These are phyloP conservation scores for Pseudomyrmex dendroicus DNA, from an alignment of 1,140 invertebrate species.

Conservation along the genomic window DNA sequence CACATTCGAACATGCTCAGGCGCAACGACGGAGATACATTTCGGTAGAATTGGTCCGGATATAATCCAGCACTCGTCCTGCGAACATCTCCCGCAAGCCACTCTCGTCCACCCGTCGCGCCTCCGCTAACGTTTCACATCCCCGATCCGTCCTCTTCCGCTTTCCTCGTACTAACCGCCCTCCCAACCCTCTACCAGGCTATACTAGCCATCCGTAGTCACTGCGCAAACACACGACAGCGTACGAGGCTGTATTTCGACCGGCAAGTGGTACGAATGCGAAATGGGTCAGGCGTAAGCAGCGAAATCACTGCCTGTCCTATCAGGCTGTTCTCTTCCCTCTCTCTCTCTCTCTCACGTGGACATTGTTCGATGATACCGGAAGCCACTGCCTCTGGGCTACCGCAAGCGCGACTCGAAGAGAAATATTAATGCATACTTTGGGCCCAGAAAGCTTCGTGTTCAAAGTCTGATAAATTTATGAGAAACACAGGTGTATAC, in stretches of 20 bases:
- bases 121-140: constrained; percentile 27
- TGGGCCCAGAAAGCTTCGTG: constrained; percentile 50
- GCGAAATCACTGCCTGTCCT: constrained; percentile 62
- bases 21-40: constrained; percentile 59
- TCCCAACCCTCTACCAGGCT: constrained; percentile 16
- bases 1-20: constrained; percentile 48
- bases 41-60: constrained; percentile 65
- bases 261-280: constrained; percentile 70
- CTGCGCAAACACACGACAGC: constrained; percentile 52
- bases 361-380: constrained; percentile 52
- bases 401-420: constrained; percentile 15
- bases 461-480: constrained; percentile 54
- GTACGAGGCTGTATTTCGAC: constrained; percentile 53
- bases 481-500: constrained; percentile 56
- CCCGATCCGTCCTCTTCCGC: constrained; percentile 51
- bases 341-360: constrained; percentile 6
- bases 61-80: constrained; percentile 63
- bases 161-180: constrained; percentile 29
- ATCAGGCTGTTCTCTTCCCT: neutral
- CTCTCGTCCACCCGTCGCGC: constrained; percentile 14
- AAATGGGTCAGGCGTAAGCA: constrained; percentile 75
- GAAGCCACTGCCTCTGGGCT: constrained; percentile 47
- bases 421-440: constrained; percentile 60
- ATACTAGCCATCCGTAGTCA: constrained; percentile 59
- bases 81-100: constrained; percentile 35